These are phyloP conservation scores for Tethea ocularis DNA, from an alignment of 2,888 invertebrate species.

Conservation along the genomic window DNA sequence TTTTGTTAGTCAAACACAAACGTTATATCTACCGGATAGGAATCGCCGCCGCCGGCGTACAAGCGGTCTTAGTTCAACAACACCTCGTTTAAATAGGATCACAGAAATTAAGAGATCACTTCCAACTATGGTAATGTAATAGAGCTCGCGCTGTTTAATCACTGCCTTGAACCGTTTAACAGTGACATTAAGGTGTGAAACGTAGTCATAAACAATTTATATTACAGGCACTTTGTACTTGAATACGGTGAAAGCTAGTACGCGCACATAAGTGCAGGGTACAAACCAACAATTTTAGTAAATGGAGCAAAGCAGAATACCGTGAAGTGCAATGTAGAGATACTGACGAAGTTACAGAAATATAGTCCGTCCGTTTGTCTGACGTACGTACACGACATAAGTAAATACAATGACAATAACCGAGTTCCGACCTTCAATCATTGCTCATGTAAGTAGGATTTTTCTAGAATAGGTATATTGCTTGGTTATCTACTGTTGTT, in stretches of 20 bases:
- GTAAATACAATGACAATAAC: constrained; percentile 48
- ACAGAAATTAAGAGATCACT: constrained; percentile 21
- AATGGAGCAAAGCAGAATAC: constrained; percentile 59
- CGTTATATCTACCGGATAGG: constrained; percentile 30
- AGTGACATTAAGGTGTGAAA: constrained; percentile 24
- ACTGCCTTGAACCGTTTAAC: constrained; percentile 18
- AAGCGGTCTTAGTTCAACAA: constrained; percentile 24
- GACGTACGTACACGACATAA: neutral
- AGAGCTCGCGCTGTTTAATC: constrained; percentile 20
- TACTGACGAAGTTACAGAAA: constrained; percentile 23
- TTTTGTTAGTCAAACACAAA: constrained; percentile 46
- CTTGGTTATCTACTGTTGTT: neutral
- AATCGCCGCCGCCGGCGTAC: constrained; percentile 19
- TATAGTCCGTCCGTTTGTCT: neutral
- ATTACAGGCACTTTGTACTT: constrained; percentile 35
- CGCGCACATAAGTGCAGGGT: constrained; percentile 51
- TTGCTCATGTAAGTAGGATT: constrained; percentile 44
- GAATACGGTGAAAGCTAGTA: constrained; percentile 59
- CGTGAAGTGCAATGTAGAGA: constrained; percentile 39
- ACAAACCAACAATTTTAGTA: constrained; percentile 59
- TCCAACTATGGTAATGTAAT: constrained; percentile 32
- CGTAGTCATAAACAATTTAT: constrained; percentile 39
- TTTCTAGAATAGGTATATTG: constrained; percentile 52
- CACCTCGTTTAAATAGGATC: constrained; percentile 35
- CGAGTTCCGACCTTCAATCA: constrained; percentile 64